phyloP scores from a whole-genome alignment of 2,113 vertebrate genomes.

The Smithornis capensis region DNA sequence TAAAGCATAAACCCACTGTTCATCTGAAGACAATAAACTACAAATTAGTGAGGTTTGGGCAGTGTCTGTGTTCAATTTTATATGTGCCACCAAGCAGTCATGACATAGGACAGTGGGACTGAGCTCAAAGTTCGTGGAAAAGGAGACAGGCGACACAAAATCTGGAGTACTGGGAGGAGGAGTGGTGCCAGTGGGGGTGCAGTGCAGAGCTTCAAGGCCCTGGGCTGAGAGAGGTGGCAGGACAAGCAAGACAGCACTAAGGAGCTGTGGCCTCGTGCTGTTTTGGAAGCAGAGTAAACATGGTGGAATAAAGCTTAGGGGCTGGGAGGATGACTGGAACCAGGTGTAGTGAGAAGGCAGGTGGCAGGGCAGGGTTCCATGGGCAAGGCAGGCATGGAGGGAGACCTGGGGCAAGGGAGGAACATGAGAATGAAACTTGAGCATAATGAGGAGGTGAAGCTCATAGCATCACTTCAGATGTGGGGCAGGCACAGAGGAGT shows the following conservation, averaged over 20 bases:
- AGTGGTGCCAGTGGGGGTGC: background rate
- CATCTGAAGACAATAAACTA: background rate
- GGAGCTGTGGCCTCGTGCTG: background rate
- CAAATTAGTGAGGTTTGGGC: background rate
- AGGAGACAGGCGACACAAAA: background rate
- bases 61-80: background rate
- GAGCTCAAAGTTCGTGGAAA: background rate
- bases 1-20: background rate
- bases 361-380: background rate
- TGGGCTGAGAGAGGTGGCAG: background rate
- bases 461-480: background rate
- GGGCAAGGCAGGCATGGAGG: background rate
- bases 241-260: background rate
- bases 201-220: background rate
- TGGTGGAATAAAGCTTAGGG: background rate
- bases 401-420: slow-evolving; percentile 10
- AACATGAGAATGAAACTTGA: background rate
- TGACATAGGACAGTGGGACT: background rate
- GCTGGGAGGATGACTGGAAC: background rate
- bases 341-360: background rate
- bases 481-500: background rate
- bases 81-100: background rate
- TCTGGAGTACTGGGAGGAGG: background rate
- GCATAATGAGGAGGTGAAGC: background rate
- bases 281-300: background rate